These are phyloP conservation scores for Blastobasis lacticolella DNA, from an alignment of 2,888 invertebrate species.

Conservation along the genomic window DNA sequence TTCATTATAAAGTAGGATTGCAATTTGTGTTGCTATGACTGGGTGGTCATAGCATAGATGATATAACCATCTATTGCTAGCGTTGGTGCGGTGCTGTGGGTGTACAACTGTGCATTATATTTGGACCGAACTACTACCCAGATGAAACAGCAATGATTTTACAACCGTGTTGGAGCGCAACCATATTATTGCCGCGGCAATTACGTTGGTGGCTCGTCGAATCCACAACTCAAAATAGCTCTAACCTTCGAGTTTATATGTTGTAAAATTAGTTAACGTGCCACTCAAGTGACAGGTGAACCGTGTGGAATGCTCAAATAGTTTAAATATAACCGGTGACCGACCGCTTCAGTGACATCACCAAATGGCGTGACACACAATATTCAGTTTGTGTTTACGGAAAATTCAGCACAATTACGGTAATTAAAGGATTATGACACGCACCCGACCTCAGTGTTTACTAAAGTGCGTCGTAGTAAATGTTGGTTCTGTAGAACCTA, in stretches of 20 bases:
- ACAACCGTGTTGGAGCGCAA: no score
- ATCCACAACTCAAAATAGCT: not conserved
- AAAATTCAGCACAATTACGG: not conserved
- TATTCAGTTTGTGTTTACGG: conserved; percentile 2
- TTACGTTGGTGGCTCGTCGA: no score
- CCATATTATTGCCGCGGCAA: no score
- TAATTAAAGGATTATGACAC: conserved; percentile 1
- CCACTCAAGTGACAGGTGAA: conserved; percentile 9
- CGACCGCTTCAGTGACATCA: conserved; percentile 29
- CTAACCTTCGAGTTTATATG: not conserved
- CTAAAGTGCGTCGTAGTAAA: no score
- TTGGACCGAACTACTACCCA: no score
- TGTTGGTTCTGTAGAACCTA: no score
- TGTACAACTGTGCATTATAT: no score
- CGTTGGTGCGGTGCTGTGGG: not conserved
- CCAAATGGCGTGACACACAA: conserved; percentile 8
- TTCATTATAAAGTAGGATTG: no score
- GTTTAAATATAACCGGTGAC: conserved; percentile 22
- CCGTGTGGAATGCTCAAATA: conserved; percentile 10
- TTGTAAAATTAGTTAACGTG: not conserved
- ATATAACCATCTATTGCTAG: not conserved
- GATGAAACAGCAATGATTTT: no score
- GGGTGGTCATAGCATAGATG: no score
- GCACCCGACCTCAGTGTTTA: no score
- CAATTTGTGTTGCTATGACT: no score